phyloP scores from a whole-genome alignment of 2,113 vertebrate species.

The Glaucomys volans region DNA sequence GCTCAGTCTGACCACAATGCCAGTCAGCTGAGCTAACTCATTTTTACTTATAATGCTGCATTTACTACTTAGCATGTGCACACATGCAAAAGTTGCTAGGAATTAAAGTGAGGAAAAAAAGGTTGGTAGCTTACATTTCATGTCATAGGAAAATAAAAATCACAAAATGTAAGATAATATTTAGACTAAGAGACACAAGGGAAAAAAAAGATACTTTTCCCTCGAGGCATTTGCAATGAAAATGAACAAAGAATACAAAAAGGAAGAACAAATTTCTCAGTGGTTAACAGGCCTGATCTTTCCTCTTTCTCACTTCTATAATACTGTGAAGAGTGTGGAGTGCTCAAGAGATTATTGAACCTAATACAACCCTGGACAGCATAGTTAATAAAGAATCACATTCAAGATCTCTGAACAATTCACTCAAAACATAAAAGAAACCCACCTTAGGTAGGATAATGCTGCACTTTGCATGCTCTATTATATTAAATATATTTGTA shows the following conservation, averaged over 20 bases:
- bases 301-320: slow-evolving; percentile 14
- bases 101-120: background rate
- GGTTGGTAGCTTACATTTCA: background rate
- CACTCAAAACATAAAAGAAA: slow-evolving; percentile 34
- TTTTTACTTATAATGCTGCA: background rate
- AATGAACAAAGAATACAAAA: slow-evolving; percentile 12
- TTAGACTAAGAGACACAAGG: background rate
- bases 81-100: background rate
- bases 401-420: slow-evolving; percentile 21
- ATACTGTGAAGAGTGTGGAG: background rate
- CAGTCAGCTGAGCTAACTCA: background rate
- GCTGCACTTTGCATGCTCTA: background rate
- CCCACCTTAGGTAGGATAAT: background rate
- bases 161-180: background rate
- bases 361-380: background rate
- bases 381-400: slow-evolving; percentile 39
- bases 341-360: slow-evolving; percentile 6
- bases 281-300: background rate
- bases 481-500: background rate
- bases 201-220: background rate
- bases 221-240: background rate
- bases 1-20: background rate
- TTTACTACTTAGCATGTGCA: background rate
- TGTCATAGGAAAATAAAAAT: background rate
- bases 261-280: background rate